Percentiles rank a stretch among this genome's conserved stretches.
Conservation (phyloP, 2,888 invertebrate species). For the Volucella inanis region DNA sequence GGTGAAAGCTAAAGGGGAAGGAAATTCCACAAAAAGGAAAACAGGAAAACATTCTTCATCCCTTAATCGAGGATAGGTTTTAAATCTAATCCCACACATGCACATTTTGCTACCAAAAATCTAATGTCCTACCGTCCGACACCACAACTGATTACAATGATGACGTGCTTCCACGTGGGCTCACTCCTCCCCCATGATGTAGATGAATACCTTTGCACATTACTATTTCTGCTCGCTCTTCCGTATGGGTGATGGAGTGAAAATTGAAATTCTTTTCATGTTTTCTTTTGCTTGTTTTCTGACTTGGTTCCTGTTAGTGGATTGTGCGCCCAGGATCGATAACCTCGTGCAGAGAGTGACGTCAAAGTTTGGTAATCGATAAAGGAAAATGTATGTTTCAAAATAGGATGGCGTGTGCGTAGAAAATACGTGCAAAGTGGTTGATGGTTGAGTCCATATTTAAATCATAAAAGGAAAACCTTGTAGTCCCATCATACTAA, state of each 20-base stretch:
- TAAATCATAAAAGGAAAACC: constrained; percentile 64
- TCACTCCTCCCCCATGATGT: constrained; percentile 6
- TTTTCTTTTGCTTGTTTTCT: neutral
- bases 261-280: constrained; percentile 16
- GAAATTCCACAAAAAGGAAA: neutral
- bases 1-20: constrained; percentile 10
- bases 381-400: neutral
- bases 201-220: constrained; percentile 26
- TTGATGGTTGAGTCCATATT: constrained; percentile 39
- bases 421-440: constrained; percentile 22
- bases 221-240: neutral
- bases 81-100: neutral
- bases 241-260: constrained; percentile 14
- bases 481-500: constrained; percentile 52
- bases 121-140: neutral
- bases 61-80: constrained; percentile 8
- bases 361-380: constrained; percentile 62
- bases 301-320: no score
- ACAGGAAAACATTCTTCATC: constrained; percentile 3
- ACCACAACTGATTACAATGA: constrained; percentile 22
- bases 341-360: constrained; percentile 54
- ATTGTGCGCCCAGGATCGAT: constrained; percentile 55
- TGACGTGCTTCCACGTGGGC: constrained; percentile 54
- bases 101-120: neutral
- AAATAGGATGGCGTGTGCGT: constrained; percentile 22